phyloP scores from a whole-genome alignment of 2,113 vertebrate species.

The Alaudala cheleensis region DNA sequence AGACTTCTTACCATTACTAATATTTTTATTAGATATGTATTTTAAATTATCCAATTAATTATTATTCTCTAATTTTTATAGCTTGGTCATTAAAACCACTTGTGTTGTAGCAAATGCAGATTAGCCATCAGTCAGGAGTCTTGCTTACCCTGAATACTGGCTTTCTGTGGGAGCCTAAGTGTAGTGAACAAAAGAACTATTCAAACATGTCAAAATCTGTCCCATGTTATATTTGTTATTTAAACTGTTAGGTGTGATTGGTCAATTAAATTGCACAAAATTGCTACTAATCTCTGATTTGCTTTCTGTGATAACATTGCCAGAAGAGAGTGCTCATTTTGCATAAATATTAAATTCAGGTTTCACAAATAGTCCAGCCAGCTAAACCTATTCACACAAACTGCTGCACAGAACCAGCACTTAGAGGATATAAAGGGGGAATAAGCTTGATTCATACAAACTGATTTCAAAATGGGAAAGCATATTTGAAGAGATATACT shows the following conservation, averaged over 20 bases:
- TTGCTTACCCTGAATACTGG: not conserved
- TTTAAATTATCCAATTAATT: constrained; percentile 4
- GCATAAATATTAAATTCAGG: not conserved
- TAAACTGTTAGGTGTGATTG: not conserved
- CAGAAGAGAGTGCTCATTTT: not conserved
- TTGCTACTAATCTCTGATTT: not conserved
- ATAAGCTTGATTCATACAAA: not conserved
- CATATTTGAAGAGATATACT: not conserved
- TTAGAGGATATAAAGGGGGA: not conserved
- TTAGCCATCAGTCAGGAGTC: not conserved
- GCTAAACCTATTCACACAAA: not conserved
- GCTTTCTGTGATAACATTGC: not conserved
- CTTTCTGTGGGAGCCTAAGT: not conserved
- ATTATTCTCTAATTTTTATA: not conserved
- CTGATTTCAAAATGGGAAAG: not conserved
- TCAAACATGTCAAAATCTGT: constrained; percentile 6
- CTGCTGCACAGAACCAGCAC: not conserved
- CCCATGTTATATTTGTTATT: not conserved
- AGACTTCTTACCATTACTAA: not conserved
- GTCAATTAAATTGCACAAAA: constrained; percentile 6
- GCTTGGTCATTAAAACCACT: not conserved
- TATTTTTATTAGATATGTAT: not conserved
- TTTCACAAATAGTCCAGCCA: not conserved
- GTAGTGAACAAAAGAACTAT: constrained; percentile 21
- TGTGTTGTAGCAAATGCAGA: not conserved